Evolutionary conservation across 2,797 vertebrate species (phyloP), one percentile per base, ranked within the genome.

Genomic region (Pterois miles): DNA sequence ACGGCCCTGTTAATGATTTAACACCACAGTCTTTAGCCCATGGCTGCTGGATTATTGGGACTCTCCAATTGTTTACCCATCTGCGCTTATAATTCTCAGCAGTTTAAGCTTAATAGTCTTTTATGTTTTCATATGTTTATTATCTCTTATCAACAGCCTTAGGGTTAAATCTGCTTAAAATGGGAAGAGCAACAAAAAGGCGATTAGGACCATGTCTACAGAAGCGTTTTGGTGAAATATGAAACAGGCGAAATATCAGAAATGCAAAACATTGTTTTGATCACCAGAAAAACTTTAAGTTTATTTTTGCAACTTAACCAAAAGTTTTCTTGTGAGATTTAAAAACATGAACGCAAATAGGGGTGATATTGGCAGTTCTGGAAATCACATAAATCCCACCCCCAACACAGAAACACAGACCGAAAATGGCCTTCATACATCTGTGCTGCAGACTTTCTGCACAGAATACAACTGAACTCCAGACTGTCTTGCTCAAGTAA

Each of bases 111-210:
- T 81, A 89, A 89, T 88, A 66, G 68, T 85, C 84, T 85, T 82
- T 85, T 87, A 76, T 89, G 82, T 86, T 89, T 89, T 85, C 73
- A 73, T 73, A 66, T 86, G 83, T 88, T 91, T 88, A 88, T 87
- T 82, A 86, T 89, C 83, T 89, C 69, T 33, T 78, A 90, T 91
- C 89, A 87, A 86, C 83, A 89, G 85, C 90, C 88, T 72, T n/a
- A 0, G 70, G 87, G 80, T 16, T 48, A 90, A 83, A 85, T 86
- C 72, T 77, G 79, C 58, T 88, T 80, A 25, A 81, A 89, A 81
- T 82, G 73, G 74, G 71, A 85, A 74, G 40, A 86, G 82, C 62
- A 79, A 88, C 85, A 85, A 86, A 81, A 63, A 80, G 57, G 58
- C 27, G 57, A 90, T 91, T 89, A 91, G 65, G 16, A 87, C 38